Percentiles rank a stretch among this genome's conserved stretches.
Conservation (phyloP, 2,113 vertebrate species). For the Phylloscopus trochilus region DNA sequence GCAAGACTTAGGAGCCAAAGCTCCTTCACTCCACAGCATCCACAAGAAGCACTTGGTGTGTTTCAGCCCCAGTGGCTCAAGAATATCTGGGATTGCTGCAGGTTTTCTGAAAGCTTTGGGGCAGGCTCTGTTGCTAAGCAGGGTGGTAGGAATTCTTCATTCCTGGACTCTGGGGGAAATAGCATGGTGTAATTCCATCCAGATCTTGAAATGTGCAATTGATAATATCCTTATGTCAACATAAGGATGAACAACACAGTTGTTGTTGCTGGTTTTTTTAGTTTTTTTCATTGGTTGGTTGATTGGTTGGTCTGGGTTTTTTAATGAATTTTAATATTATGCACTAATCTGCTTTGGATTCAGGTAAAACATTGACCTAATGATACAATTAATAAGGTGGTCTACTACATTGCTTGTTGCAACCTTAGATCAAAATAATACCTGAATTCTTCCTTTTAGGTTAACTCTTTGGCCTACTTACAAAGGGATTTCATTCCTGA, state of each 20-base stretch:
- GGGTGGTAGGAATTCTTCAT: neutral
- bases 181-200: neutral
- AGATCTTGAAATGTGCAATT: neutral
- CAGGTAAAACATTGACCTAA: neutral
- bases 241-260: neutral
- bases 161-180: neutral
- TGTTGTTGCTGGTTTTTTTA: neutral
- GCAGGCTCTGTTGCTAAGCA: neutral
- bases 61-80: neutral
- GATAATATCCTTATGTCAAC: neutral
- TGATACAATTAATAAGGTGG: neutral
- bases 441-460: neutral
- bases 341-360: neutral
- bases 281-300: neutral
- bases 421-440: neutral
- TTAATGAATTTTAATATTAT: neutral
- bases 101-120: neutral
- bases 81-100: neutral
- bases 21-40: neutral
- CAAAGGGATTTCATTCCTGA: neutral
- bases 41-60: neutral
- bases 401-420: neutral
- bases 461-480: neutral
- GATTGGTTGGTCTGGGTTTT: neutral
- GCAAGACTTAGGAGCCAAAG: neutral